Evolutionary conservation across 2,797 vertebrate genomes (phyloP).

Genomic region (Hippopotamyrus pictus): DNA sequence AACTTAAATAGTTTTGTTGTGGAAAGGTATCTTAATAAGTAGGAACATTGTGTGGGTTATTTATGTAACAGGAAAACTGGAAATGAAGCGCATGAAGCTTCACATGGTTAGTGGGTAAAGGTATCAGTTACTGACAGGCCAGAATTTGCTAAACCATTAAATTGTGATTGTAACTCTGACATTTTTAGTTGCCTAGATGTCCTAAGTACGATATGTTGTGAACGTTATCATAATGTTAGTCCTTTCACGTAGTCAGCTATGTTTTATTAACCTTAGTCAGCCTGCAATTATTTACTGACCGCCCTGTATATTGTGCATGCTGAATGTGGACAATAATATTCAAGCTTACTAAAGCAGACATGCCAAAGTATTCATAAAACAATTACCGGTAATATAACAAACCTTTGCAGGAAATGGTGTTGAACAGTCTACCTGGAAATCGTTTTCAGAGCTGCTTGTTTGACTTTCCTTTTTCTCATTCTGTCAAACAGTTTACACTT

Average conservation of each 20-base stretch:
- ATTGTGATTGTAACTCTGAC: neutral
- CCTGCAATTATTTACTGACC: neutral
- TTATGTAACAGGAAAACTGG: neutral
- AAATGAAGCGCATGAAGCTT: neutral
- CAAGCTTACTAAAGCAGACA: neutral
- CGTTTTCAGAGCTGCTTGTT: neutral
- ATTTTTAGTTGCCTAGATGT: neutral
- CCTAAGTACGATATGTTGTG: neutral
- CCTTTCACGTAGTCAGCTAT: neutral
- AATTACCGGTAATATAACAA: slow-evolving; percentile 8
- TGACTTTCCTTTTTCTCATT: neutral
- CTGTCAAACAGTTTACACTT: neutral
- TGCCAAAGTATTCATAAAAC: slow-evolving; percentile 7
- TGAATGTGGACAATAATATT: neutral
- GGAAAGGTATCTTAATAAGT: neutral
- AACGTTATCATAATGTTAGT: neutral
- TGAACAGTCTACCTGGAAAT: neutral
- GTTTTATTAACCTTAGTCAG: neutral
- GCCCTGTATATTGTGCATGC: neutral
- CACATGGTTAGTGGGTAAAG: neutral
- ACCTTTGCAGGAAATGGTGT: neutral
- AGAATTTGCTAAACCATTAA: neutral
- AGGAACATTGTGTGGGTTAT: neutral
- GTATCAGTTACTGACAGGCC: neutral
- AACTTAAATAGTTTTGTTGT: neutral